Evolutionary conservation across 1,140 invertebrate species (phyloP).

Genomic region (Drosophila paulistorum): DNA sequence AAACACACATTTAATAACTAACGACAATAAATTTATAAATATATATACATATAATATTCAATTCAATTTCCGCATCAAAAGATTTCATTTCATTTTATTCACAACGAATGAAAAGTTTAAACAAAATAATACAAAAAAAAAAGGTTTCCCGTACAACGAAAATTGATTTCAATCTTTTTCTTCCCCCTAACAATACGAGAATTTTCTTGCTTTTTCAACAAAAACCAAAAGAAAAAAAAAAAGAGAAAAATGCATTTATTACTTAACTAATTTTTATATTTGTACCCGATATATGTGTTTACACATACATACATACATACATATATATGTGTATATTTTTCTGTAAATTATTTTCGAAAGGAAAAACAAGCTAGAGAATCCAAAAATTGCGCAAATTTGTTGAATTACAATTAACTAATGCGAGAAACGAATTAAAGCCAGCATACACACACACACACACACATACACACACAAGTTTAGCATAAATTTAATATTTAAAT

Average conservation of each 20-base stretch:
- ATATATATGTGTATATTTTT: constrained; percentile 58
- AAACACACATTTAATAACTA: constrained; percentile 60
- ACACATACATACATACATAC: constrained; percentile 36
- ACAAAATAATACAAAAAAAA: constrained; percentile 28
- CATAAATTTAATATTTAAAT: constrained; percentile 77
- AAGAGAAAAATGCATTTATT: constrained; percentile 73
- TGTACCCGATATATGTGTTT: constrained; percentile 44
- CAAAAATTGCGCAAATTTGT: constrained; percentile 65
- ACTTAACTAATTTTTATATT: constrained; percentile 80
- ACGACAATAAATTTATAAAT: constrained; percentile 28
- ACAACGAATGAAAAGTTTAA: constrained; percentile 14
- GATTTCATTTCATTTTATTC: constrained; percentile 21
- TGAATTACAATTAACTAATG: constrained; percentile 61
- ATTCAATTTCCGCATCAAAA: constrained; percentile 21
- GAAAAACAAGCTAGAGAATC: constrained; percentile 81
- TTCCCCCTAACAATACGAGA: constrained; percentile 6
- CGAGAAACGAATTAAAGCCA: constrained; percentile 58
- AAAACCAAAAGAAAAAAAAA: constrained; percentile 33
- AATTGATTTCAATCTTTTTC: constrained; percentile 64
- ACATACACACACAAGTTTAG: constrained; percentile 56
- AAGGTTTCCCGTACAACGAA: constrained; percentile 83
- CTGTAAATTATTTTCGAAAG: constrained; percentile 80
- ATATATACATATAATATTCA: constrained; percentile 16
- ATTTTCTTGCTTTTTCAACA: constrained; percentile 71
- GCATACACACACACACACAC: constrained; percentile 36